These are phyloP conservation scores for Morus bassanus DNA, from an alignment of 2,797 vertebrate genomes.

Conservation along the genomic window DNA sequence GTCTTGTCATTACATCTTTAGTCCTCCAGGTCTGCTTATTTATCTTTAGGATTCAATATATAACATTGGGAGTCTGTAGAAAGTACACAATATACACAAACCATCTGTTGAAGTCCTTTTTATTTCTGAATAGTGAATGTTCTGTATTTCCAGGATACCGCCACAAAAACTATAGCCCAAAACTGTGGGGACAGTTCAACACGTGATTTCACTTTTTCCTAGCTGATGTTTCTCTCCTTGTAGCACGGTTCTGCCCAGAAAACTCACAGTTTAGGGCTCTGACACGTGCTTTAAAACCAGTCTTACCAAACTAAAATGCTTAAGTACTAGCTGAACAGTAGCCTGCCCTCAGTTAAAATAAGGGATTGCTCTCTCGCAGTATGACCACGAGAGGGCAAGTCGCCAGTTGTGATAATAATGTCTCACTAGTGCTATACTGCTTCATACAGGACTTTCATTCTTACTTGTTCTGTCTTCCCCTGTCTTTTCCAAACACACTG, in stretches of 20 bases:
- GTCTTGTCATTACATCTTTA: neutral
- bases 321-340: neutral
- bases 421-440: fast-evolving
- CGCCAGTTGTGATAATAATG: fast-evolving
- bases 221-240: neutral
- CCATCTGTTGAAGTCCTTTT: neutral
- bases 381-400: neutral
- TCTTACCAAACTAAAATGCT: neutral
- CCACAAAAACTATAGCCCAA: neutral
- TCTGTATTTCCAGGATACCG: neutral
- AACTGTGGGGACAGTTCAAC: neutral
- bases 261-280: neutral
- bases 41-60: neutral
- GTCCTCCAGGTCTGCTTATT: neutral
- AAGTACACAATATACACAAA: neutral
- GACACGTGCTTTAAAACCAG: neutral
- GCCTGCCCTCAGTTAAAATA: neutral
- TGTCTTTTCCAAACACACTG: neutral
- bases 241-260: neutral
- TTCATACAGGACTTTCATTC: neutral
- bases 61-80: fast-evolving
- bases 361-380: neutral
- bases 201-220: neutral
- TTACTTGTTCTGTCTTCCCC: neutral
- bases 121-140: neutral